Base-by-base conservation (phyloP, 2,888 invertebrate species). In the Microchrysa polita region DNA sequence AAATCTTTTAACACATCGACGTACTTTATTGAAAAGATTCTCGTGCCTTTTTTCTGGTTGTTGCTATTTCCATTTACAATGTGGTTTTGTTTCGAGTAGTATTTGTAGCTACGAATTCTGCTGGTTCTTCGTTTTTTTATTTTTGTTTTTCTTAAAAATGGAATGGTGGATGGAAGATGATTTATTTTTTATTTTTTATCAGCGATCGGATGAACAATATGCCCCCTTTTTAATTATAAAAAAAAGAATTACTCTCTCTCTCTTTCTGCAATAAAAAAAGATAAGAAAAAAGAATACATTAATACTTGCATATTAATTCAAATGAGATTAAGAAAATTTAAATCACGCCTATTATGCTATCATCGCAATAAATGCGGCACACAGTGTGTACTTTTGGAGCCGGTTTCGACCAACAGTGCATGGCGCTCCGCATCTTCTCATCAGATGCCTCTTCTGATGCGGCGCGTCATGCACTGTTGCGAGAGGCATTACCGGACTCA, bases 121-220 rank as follows among this genome's bases (percentile, higher is more conserved):
- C 18, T 42, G 57, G 18, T 57, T 34, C 27, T 71, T 65, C 59
- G n/a, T 16, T 61, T 23, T 65, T 67, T 67, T 74, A 44, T 52
- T 74, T 59, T 67, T 74, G 44, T 52, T 72, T 48, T 67, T 67
- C 40, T 72, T 76, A 55, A 74, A 76, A 77, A 76, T 77, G 77
- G 77, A 77, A 77, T 77, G 77, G 73, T 73, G 76, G 77, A 77
- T 77, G 76, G 74, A 75, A 74, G 74, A 76, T 77, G 75, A 75
- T 72, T 65, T n/a, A 53, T 63, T 53, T 40, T 63, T 53, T 40
- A 27, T 23, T 18, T 23, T 69, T n/a, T 34, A 34, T 34, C 18
- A 52, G 57, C 27, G 69, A 69, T 69, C 69, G 69, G 69, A 69
- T 69, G 69, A 69, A 69, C 69, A 69, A 69, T 69, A 69, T 69